phyloP scores from a whole-genome alignment of 2,797 vertebrate species.

The Dipus sagitta region DNA sequence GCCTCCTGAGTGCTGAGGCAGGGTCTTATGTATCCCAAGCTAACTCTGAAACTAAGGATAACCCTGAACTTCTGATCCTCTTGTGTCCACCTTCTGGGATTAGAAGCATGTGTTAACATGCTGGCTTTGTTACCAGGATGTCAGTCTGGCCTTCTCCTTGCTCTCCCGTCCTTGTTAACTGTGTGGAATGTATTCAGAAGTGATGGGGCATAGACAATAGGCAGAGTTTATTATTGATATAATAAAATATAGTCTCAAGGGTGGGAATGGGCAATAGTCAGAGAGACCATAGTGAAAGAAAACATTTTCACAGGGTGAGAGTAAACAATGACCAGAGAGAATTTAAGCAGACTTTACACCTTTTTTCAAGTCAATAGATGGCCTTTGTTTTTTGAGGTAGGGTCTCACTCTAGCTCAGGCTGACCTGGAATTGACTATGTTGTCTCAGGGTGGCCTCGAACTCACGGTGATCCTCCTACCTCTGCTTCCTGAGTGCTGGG shows the following conservation, averaged over 20 bases:
- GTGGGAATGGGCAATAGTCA: background rate
- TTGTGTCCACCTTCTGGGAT: background rate
- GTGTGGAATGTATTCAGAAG: no score
- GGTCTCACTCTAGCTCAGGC: no score
- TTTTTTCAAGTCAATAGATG: background rate
- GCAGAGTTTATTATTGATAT: background rate
- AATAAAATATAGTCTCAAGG: no score
- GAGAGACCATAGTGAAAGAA: background rate
- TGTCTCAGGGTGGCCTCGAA: no score
- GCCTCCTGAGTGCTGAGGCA: background rate
- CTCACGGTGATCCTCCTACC: no score
- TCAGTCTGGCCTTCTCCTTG: background rate
- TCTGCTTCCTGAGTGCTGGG: no score
- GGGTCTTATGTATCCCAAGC: background rate
- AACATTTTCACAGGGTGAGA: no score
- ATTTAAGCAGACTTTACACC: background rate
- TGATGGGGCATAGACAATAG: background rate
- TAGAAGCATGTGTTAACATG: no score
- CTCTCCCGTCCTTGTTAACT: background rate
- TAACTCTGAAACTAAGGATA: background rate
- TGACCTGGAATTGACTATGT: no score
- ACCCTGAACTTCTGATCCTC: background rate
- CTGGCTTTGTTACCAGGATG: background rate
- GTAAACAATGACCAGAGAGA: background rate
- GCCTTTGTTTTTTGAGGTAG: background rate